A percentile compares a stretch with the other conserved stretches of the same genome.
These are phyloP conservation scores for Agonopterix subpropinquella DNA, from an alignment of 2,888 invertebrate species.

Conservation along the genomic window DNA sequence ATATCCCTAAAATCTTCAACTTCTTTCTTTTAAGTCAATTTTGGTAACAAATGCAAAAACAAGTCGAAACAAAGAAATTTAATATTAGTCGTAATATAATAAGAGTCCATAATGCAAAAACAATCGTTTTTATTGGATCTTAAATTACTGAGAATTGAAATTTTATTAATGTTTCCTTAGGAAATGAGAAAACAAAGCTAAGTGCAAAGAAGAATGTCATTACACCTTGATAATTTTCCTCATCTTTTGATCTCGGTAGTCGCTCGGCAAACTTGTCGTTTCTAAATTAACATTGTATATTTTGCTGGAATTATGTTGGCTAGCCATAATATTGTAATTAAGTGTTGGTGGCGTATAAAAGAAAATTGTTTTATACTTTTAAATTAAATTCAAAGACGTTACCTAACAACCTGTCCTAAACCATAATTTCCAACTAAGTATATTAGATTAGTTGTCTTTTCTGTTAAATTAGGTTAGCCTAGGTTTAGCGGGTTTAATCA, in stretches of 20 bases:
- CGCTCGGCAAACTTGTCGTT: not conserved
- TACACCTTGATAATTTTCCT: slow-evolving; percentile 2
- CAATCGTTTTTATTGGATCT: slow-evolving; percentile 7
- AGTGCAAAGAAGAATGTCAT: not conserved
- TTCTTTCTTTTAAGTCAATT: too few species aligned
- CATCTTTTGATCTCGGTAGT: slow-evolving; percentile 2
- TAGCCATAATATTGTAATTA: not conserved
- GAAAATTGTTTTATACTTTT: too few species aligned
- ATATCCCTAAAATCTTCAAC: too few species aligned
- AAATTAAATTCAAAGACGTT: too few species aligned
- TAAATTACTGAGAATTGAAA: slow-evolving; percentile 2
- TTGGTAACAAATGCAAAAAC: too few species aligned
- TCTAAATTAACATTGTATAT: slow-evolving; percentile 1
- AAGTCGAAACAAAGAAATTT: too few species aligned
- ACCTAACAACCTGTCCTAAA: too few species aligned
- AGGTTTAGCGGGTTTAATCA: too few species aligned
- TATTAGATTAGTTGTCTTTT: too few species aligned
- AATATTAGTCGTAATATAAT: not conserved
- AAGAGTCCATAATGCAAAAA: slow-evolving; percentile 4
- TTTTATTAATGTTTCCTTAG: slow-evolving; percentile 5
- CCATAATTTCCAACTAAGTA: too few species aligned
- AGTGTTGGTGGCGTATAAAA: not conserved
- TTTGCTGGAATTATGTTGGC: not conserved
- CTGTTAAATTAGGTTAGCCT: too few species aligned
- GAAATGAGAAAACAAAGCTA: slow-evolving; percentile 5